These are phyloP conservation scores for Epirrhoe tristata DNA, from an alignment of 2,888 invertebrate genomes.

Conservation along the genomic window DNA sequence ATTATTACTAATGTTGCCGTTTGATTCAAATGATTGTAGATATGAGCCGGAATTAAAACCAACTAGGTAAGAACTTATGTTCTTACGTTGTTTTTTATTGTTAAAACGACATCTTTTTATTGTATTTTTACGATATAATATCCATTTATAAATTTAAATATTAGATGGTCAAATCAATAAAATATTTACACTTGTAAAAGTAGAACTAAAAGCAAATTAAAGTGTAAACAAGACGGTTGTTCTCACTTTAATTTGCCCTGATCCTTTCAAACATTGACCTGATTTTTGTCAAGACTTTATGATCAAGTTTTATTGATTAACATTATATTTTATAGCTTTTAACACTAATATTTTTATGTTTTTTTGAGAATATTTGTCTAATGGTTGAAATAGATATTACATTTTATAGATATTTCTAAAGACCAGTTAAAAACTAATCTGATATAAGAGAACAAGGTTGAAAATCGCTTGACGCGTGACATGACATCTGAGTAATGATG, in stretches of 20 bases:
- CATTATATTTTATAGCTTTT: conserved; percentile 11
- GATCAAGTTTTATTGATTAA: conserved; percentile 5
- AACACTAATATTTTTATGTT: conserved; percentile 3
- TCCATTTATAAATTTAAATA: too few relatives aligned
- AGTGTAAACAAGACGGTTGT: neutral
- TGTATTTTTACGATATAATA: too few relatives aligned
- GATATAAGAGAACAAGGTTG: neutral
- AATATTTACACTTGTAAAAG: neutral
- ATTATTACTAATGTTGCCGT: too few relatives aligned
- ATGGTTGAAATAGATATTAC: conserved; percentile 4
- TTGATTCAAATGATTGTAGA: too few relatives aligned
- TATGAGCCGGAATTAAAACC: too few relatives aligned
- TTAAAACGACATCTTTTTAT: too few relatives aligned
- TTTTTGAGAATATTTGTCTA: conserved; percentile 4
- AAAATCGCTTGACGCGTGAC: neutral
- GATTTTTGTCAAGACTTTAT: neutral
- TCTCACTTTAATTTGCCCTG: too few relatives aligned
- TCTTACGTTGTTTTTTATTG: too few relatives aligned
- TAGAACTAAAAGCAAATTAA: neutral
- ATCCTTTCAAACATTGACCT: conserved; percentile 1
- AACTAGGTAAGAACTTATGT: too few relatives aligned
- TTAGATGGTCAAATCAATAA: too few relatives aligned
- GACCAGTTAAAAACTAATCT: neutral
- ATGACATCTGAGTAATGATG: neutral
- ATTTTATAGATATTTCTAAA: neutral